A percentile compares a stretch with the other conserved stretches of the same genome.
Conservation (phyloP, 2,797 vertebrate genomes). For the Gastrophryne carolinensis region DNA sequence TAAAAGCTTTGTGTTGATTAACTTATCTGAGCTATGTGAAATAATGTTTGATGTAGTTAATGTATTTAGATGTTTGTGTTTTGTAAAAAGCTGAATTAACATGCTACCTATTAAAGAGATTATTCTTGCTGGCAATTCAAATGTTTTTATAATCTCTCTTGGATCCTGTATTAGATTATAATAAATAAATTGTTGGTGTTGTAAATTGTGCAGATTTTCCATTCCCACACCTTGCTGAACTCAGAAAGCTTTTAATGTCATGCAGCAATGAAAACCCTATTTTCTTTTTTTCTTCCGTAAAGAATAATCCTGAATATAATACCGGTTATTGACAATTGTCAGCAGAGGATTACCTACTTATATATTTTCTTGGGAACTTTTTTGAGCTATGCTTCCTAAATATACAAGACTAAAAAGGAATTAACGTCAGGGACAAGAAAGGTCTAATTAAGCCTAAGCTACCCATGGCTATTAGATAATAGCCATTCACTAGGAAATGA, state of each 20-base stretch:
- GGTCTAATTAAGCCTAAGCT: too few relatives aligned
- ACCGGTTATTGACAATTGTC: not conserved
- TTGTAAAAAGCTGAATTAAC: too few relatives aligned
- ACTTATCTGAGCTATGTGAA: too few relatives aligned
- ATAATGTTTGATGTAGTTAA: too few relatives aligned
- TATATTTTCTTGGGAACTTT: not conserved
- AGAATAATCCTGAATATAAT: not conserved
- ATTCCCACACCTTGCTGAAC: not conserved
- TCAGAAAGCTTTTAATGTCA: not conserved
- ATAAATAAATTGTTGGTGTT: not conserved
- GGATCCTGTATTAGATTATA: slow-evolving; percentile 12
- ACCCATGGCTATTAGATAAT: too few relatives aligned
- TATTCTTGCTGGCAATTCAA: not conserved
- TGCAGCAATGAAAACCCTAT: not conserved
- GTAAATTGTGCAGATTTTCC: slow-evolving; percentile 3
- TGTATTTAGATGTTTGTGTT: too few relatives aligned
- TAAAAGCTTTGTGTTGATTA: too few relatives aligned
- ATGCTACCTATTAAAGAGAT: too few relatives aligned
- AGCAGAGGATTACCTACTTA: not conserved
- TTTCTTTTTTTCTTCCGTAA: not conserved
- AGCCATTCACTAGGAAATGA: too few relatives aligned
- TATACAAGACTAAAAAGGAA: too few relatives aligned
- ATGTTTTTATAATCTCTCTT: not conserved
- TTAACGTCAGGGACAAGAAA: too few relatives aligned
- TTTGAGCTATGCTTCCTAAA: not conserved